A percentile compares a stretch with the other conserved stretches of the same genome.
phyloP scores from a whole-genome alignment of 2,888 invertebrate species.

The Plagodis pulveraria region DNA sequence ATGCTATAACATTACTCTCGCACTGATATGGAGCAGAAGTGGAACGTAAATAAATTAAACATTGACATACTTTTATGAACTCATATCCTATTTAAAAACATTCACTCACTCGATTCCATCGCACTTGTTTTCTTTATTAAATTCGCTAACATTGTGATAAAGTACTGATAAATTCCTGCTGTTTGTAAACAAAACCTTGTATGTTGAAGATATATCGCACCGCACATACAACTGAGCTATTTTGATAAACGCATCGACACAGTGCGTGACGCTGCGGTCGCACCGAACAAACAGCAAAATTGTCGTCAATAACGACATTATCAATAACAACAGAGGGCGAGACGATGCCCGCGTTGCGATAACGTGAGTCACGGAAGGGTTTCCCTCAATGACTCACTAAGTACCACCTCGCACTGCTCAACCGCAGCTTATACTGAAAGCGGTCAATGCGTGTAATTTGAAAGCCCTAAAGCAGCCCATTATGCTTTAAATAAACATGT shows the following conservation, averaged over 20 bases:
- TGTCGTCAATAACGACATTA: conserved; percentile 52
- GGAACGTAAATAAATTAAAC: conserved; percentile 5
- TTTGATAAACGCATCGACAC: conserved; percentile 1
- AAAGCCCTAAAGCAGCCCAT: conserved; percentile 32
- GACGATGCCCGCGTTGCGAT: conserved; percentile 64
- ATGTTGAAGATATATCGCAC: too few relatives aligned
- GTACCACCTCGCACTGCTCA: conserved; percentile 40
- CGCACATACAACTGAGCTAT: conserved; percentile 1
- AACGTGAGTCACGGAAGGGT: conserved; percentile 82
- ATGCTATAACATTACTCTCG: conserved; percentile 18
- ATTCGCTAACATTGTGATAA: too few relatives aligned
- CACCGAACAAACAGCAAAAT: conserved; percentile 32
- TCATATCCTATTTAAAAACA: too few relatives aligned
- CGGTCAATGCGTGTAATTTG: conserved; percentile 35
- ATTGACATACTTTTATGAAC: conserved; percentile 2
- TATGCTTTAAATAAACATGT: conserved; percentile 26
- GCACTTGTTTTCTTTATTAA: background rate
- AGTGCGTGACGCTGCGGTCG: conserved; percentile 26
- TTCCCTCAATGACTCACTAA: conserved; percentile 77
- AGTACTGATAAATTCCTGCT: background rate
- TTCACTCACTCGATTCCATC: background rate
- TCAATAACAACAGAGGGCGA: conserved; percentile 63
- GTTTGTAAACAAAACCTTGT: background rate
- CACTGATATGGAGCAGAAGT: conserved; percentile 13
- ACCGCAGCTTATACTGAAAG: conserved; percentile 39